Evolutionary conservation across 30 jellyfish, hydroid and myxozoan species (phyloP).

Genomic region (Cassiopea andromeda): DNA sequence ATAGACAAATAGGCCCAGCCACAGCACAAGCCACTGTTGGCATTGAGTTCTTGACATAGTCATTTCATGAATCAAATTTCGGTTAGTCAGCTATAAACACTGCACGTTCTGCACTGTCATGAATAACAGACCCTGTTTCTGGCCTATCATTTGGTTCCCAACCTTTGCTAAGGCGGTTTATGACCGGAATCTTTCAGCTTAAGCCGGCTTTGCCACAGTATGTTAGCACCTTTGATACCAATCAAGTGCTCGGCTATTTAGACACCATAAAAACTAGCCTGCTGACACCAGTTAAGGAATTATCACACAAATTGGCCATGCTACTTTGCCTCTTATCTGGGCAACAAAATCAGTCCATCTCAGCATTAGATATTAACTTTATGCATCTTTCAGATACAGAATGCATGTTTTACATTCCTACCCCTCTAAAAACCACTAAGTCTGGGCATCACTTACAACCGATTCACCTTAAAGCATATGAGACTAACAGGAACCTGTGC

Average conservation of each 20-base stretch:
- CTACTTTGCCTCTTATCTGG: slow-evolving; percentile 50
- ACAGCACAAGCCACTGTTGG: slow-evolving; percentile 16
- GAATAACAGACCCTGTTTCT: not conserved
- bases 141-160: slow-evolving; percentile 50
- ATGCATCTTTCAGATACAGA: slow-evolving; percentile 11
- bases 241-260: slow-evolving; percentile 5
- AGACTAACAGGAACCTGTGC: slow-evolving; percentile 24
- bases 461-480: slow-evolving; percentile 1
- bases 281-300: slow-evolving; percentile 1
- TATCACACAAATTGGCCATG: slow-evolving; percentile 35
- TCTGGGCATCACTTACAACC: slow-evolving; percentile 65
- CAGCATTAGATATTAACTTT: slow-evolving; percentile 24
- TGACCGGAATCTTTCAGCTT: slow-evolving; percentile 47
- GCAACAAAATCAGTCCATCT: slow-evolving; percentile 32
- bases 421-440: slow-evolving; percentile 24
- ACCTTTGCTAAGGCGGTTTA: slow-evolving; percentile 19
- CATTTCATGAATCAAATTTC: not conserved
- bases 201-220: slow-evolving; percentile 49
- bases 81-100: slow-evolving; percentile 19
- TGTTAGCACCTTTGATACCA: slow-evolving; percentile 42
- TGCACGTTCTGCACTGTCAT: slow-evolving; percentile 58
- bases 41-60: slow-evolving; percentile 10
- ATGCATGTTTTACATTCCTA: slow-evolving; percentile 35
- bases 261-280: slow-evolving; percentile 4
- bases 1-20: slow-evolving; percentile 3